A percentile compares a stretch with the other conserved stretches of the same genome.
Evolutionary conservation across 2,113 vertebrate species (phyloP).

Genomic region (Poeciliopsis prolifica): DNA sequence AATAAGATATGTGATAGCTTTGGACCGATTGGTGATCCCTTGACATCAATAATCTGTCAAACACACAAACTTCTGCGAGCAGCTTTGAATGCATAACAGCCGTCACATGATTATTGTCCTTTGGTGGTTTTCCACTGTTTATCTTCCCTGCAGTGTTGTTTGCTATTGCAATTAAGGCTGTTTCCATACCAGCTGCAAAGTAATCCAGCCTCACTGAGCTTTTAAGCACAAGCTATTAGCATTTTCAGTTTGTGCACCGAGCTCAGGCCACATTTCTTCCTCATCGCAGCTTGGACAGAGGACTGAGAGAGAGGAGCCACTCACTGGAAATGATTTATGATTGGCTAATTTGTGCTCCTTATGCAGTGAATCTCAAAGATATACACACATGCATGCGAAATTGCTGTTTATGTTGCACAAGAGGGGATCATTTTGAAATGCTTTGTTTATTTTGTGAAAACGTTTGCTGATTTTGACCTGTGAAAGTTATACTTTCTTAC

Average conservation of each 20-base stretch:
- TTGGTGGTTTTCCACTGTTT: slow-evolving; percentile 45
- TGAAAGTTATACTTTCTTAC: background rate
- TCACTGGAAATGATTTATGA: background rate
- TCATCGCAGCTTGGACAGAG: background rate
- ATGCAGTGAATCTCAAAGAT: background rate
- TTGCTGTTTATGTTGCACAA: no score
- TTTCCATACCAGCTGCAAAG: slow-evolving; percentile 42
- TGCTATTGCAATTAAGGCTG: slow-evolving; percentile 38
- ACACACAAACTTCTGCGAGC: slow-evolving; percentile 44
- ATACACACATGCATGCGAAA: no score
- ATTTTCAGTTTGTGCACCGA: slow-evolving; percentile 24
- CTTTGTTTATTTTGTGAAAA: no score
- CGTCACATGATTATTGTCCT: slow-evolving; percentile 32
- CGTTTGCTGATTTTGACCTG: background rate
- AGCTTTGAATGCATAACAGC: slow-evolving; percentile 14
- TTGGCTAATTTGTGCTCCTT: background rate
- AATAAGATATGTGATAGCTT: background rate
- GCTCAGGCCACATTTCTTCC: slow-evolving; percentile 19
- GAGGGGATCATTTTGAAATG: no score
- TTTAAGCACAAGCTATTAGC: slow-evolving; percentile 21
- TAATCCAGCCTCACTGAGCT: slow-evolving; percentile 21
- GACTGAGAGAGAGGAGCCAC: background rate
- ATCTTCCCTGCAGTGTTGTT: slow-evolving; percentile 22
- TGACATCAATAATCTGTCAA: slow-evolving; percentile 5
- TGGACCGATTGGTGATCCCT: slow-evolving; percentile 18